These are phyloP conservation scores for Zaprionus vittiger DNA, from an alignment of 1,140 invertebrate genomes.

Conservation along the genomic window DNA sequence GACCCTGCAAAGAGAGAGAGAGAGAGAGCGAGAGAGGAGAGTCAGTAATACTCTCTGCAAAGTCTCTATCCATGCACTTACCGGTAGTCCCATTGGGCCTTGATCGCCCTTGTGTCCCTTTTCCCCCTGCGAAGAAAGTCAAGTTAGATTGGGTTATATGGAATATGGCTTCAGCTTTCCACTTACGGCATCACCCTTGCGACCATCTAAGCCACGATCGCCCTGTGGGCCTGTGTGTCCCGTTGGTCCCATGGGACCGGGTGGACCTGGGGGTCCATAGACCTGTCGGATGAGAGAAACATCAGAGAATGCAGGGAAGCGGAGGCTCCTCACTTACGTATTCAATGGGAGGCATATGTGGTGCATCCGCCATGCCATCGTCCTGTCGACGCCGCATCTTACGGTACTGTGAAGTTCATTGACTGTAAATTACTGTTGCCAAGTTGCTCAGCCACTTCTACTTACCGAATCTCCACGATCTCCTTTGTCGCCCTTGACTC, in stretches of 20 bases:
- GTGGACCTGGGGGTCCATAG: slow-evolving; percentile 82
- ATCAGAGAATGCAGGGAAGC: neutral
- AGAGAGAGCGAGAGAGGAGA: slow-evolving; percentile 4
- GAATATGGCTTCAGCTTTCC: neutral
- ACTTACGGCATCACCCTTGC: slow-evolving; percentile 93
- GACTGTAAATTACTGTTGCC: neutral
- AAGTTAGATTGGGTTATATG: slow-evolving; percentile 5
- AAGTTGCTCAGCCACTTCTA: slow-evolving; percentile 43
- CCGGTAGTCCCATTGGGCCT: slow-evolving; percentile 97
- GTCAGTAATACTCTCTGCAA: neutral
- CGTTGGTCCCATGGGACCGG: slow-evolving; percentile 89
- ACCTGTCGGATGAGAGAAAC: slow-evolving; percentile 46
- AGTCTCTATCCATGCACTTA: slow-evolving; percentile 86
- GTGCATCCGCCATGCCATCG: slow-evolving; percentile 83
- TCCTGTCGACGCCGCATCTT: slow-evolving; percentile 94
- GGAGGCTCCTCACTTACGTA: slow-evolving; percentile 68
- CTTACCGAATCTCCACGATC: slow-evolving; percentile 96
- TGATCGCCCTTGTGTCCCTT: slow-evolving; percentile 95
- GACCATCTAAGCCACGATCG: slow-evolving; percentile 90
- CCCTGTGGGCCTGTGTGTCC: slow-evolving; percentile 93
- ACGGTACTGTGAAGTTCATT: slow-evolving; percentile 90
- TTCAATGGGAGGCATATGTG: slow-evolving; percentile 83
- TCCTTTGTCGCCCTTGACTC: slow-evolving; percentile 94
- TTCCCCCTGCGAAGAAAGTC: slow-evolving; percentile 89
- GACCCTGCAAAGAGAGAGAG: slow-evolving; percentile 87